Percentiles rank a stretch among this genome's conserved stretches.
Evolutionary conservation across 2,113 vertebrate genomes (phyloP).

Genomic region (Calidris pugnax): DNA sequence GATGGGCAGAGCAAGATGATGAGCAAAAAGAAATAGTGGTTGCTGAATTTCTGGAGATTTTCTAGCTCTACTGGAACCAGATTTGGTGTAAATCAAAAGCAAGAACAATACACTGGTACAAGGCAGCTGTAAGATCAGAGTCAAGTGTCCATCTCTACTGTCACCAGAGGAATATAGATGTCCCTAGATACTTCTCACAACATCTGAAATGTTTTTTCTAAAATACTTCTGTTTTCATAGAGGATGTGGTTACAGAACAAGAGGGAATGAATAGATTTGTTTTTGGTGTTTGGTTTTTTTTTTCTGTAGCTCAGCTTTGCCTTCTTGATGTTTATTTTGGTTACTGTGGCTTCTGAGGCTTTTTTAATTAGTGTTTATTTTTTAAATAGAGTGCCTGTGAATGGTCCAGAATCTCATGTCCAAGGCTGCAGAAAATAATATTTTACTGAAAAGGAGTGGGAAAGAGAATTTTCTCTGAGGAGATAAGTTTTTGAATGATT

Average conservation of each 20-base stretch:
- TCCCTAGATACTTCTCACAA: background rate
- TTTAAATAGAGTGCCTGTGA: background rate
- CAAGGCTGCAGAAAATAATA: background rate
- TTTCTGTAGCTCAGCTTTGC: background rate
- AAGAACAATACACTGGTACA: background rate
- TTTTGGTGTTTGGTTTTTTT: background rate
- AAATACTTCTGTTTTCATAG: background rate
- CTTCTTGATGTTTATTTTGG: constrained; percentile 19
- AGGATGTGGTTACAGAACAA: background rate
- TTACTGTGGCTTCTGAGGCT: constrained; percentile 8
- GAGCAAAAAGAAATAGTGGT: background rate
- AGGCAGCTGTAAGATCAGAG: background rate
- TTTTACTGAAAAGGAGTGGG: background rate
- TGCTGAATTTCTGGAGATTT: background rate
- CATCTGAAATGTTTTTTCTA: background rate
- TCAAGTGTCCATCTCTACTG: background rate
- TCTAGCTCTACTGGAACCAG: background rate
- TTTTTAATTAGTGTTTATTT: constrained; percentile 23
- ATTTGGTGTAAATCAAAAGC: background rate
- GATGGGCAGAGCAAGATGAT: background rate
- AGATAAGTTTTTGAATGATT: constrained; percentile 7
- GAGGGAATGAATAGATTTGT: background rate
- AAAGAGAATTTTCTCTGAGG: constrained; percentile 5
- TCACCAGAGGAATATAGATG: background rate
- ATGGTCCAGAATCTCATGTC: background rate